These are phyloP conservation scores for Thereuonema tuberculata DNA, from an alignment of 1,140 invertebrate species.

Conservation along the genomic window DNA sequence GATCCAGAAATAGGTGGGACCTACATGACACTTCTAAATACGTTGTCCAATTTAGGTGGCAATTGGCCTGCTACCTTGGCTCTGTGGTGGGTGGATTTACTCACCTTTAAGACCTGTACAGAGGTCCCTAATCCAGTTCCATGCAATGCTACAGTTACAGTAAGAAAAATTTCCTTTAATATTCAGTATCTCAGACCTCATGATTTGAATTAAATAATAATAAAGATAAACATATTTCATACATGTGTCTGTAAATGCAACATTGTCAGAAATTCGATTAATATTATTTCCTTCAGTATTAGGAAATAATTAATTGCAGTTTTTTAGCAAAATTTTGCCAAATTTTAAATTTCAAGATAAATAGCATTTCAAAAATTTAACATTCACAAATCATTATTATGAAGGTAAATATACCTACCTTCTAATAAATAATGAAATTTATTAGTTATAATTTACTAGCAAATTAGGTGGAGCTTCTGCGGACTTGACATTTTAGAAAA, in stretches of 20 bases:
- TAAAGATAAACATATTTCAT: too few relatives aligned
- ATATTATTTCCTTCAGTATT: neutral
- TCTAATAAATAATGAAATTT: too few relatives aligned
- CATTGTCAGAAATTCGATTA: neutral
- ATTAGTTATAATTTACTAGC: too few relatives aligned
- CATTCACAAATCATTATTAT: too few relatives aligned
- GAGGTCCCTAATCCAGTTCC: neutral
- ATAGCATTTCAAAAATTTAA: too few relatives aligned
- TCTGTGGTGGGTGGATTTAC: constrained; percentile 78
- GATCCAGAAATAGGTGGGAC: constrained; percentile 92
- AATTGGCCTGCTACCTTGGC: constrained; percentile 92
- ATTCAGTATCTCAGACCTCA: neutral
- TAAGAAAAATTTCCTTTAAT: neutral
- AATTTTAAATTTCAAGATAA: too few relatives aligned
- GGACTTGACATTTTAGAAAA: too few relatives aligned
- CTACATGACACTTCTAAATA: constrained; percentile 98
- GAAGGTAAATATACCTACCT: too few relatives aligned
- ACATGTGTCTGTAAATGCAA: too few relatives aligned
- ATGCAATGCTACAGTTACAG: constrained; percentile 3
- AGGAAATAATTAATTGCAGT: neutral
- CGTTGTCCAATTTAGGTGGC: constrained; percentile 86
- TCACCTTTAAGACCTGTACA: constrained; percentile 62
- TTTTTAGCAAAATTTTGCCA: too few relatives aligned
- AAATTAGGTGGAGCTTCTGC: too few relatives aligned
- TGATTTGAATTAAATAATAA: neutral